Conservation (phyloP, 2,797 vertebrate genomes). For the Tympanoctomys barrerae region DNA sequence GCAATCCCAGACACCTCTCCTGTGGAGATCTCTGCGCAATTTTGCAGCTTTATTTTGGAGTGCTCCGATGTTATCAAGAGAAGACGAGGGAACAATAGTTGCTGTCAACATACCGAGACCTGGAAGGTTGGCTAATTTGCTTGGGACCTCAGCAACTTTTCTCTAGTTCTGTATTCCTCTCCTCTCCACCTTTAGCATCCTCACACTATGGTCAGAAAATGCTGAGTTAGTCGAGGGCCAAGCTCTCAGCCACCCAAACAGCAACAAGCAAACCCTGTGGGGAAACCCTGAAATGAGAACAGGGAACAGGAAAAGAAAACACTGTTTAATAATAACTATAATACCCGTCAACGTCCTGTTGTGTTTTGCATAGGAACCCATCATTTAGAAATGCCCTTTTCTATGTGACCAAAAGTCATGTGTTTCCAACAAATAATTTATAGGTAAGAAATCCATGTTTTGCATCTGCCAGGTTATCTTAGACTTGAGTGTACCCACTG, state of each 20-base stretch:
- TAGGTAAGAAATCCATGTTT: slow-evolving; percentile 37
- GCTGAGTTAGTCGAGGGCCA: not conserved
- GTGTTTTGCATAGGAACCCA: slow-evolving; percentile 6
- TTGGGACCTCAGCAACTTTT: not conserved
- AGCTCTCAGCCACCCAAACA: not conserved
- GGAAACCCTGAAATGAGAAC: not conserved
- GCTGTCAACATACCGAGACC: not conserved
- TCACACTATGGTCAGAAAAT: not conserved
- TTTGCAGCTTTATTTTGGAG: not conserved
- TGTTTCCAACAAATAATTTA: slow-evolving; percentile 23
- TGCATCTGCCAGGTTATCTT: not conserved
- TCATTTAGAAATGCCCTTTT: slow-evolving; percentile 51
- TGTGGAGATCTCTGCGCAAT: not conserved
- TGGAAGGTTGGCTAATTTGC: not conserved
- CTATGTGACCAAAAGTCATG: not conserved
- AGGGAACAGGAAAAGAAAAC: not conserved
- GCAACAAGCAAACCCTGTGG: not conserved
- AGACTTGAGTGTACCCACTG: not conserved
- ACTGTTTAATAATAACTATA: not conserved
- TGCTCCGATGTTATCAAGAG: not conserved
- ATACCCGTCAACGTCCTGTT: not conserved
- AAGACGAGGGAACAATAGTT: not conserved
- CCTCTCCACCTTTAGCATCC: not conserved
- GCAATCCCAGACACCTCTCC: not conserved
- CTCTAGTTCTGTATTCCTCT: not conserved